Evolutionary conservation across 2,797 vertebrate species (phyloP).

Genomic region (Megaceryle alcyon): DNA sequence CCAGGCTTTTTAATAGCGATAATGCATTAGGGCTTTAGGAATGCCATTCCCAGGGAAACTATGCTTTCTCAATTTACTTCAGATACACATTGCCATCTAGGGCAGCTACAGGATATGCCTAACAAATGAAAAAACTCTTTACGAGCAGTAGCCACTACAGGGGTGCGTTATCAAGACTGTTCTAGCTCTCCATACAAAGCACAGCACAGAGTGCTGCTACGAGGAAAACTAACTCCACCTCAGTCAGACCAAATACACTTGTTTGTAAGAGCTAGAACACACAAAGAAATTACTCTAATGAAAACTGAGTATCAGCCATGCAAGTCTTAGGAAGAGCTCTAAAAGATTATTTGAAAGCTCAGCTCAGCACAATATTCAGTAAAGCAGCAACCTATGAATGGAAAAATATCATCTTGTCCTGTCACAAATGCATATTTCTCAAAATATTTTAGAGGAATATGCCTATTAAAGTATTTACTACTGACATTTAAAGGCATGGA

Average conservation of each 20-base stretch:
- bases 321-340: background rate
- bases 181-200: too few species aligned
- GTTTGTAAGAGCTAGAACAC: background rate
- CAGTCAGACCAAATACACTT: background rate
- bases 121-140: slow-evolving; percentile 2
- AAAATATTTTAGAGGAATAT: background rate
- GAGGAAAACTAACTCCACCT: too few species aligned
- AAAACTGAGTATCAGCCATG: background rate
- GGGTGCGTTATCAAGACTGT: too few species aligned
- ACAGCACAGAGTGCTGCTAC: too few species aligned
- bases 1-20: background rate
- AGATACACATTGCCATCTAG: slow-evolving; percentile 10
- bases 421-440: accelerated
- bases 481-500: too few species aligned
- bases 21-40: slow-evolving; percentile 29
- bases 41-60: slow-evolving; percentile 33
- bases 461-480: background rate
- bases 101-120: slow-evolving; percentile 12
- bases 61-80: slow-evolving; percentile 59
- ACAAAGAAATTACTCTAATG: background rate
- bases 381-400: background rate
- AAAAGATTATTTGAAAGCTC: background rate
- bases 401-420: background rate
- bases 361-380: background rate
- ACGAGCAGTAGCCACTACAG: too few species aligned